Conservation (phyloP, 2,797 vertebrate genomes). For the Siniperca undulata region DNA sequence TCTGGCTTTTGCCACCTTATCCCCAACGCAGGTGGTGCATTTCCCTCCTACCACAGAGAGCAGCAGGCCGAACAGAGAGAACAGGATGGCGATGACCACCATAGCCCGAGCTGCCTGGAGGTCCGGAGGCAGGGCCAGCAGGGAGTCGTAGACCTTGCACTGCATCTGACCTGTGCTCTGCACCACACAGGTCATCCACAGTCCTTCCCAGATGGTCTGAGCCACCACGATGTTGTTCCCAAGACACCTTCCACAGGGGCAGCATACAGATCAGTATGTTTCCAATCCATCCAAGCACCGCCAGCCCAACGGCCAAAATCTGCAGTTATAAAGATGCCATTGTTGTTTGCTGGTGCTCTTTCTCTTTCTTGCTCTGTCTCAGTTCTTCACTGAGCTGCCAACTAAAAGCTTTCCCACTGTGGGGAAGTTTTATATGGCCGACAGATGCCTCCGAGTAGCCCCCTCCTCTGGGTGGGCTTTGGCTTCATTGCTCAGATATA, state of each 20-base stretch:
- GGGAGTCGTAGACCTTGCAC: slow-evolving; percentile 84
- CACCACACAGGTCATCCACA: slow-evolving; percentile 85
- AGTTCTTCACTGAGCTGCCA: slow-evolving; percentile 2
- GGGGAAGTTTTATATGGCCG: slow-evolving; percentile 62
- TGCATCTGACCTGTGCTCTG: slow-evolving; percentile 86
- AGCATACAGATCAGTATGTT: slow-evolving; percentile 83
- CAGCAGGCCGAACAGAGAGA: slow-evolving; percentile 83
- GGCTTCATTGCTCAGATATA: slow-evolving; percentile 48
- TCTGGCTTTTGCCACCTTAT: slow-evolving; percentile 79
- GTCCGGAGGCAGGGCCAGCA: slow-evolving; percentile 81
- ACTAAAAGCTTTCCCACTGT: slow-evolving; percentile 26
- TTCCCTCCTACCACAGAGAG: slow-evolving; percentile 87
- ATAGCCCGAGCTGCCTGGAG: slow-evolving; percentile 83
- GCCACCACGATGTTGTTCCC: slow-evolving; percentile 86
- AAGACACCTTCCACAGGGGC: slow-evolving; percentile 84
- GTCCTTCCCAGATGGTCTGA: slow-evolving; percentile 84
- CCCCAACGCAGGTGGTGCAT: slow-evolving; percentile 87
- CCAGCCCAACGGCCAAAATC: slow-evolving; percentile 79
- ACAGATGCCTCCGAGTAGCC: slow-evolving; percentile 27
- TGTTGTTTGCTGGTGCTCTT: slow-evolving; percentile 1
- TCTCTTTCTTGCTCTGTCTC: neutral
- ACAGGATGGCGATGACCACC: slow-evolving; percentile 81
- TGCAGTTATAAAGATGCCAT: slow-evolving; percentile 84
- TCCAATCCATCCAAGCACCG: slow-evolving; percentile 81
- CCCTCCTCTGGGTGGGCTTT: slow-evolving; percentile 77